These are phyloP conservation scores for Lepidonotus clava DNA, from an alignment of 2,888 invertebrate species.

Conservation along the genomic window DNA sequence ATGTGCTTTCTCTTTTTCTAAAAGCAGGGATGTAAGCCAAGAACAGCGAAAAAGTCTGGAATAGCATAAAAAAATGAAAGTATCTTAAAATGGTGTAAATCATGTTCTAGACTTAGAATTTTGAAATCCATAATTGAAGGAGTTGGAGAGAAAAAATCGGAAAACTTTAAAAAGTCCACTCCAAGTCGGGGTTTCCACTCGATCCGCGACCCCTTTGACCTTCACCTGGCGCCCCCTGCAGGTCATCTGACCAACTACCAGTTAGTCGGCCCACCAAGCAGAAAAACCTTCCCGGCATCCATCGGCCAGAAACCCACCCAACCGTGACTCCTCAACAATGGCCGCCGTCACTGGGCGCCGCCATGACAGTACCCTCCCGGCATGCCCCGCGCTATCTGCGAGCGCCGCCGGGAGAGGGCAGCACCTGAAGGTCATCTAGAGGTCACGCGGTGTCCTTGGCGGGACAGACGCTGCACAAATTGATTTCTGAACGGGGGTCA, in stretches of 20 bases:
- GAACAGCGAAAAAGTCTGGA: too few species aligned
- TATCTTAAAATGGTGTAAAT: too few species aligned
- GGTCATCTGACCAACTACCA: background rate
- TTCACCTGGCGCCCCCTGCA: background rate
- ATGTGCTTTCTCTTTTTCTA: too few species aligned
- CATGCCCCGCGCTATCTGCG: background rate
- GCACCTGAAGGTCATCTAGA: background rate
- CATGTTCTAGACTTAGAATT: too few species aligned
- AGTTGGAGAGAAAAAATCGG: too few species aligned
- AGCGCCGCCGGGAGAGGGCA: background rate
- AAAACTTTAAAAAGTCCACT: too few species aligned
- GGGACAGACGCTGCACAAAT: constrained; percentile 4
- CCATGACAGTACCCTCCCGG: background rate
- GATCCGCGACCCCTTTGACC: background rate
- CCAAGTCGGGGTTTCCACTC: too few species aligned
- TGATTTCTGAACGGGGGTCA: background rate
- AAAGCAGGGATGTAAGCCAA: too few species aligned
- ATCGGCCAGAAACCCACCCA: background rate
- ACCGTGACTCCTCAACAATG: background rate
- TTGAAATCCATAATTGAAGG: too few species aligned
- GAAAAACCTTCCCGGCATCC: background rate
- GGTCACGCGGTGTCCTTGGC: background rate
- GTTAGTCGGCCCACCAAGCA: background rate
- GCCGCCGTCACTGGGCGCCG: background rate
- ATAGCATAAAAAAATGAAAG: too few species aligned